Conservation (phyloP, 1,140 invertebrate species). For the Hyphantria cunea region DNA sequence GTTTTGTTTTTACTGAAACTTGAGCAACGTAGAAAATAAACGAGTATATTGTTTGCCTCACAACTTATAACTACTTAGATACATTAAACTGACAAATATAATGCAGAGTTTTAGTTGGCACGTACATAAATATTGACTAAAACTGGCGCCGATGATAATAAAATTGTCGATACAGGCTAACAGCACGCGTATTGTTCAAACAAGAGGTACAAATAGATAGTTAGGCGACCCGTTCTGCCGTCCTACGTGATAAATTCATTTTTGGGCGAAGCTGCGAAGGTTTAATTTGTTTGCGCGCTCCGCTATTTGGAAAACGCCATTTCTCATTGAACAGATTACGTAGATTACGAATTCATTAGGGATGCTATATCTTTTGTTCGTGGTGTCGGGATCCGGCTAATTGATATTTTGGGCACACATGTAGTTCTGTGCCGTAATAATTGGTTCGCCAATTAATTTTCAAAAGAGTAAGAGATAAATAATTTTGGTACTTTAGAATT, state of each 20-base stretch:
- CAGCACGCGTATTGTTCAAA: slow-evolving; percentile 44
- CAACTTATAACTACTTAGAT: background rate
- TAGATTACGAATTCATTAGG: slow-evolving; percentile 80
- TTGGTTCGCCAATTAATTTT: slow-evolving; percentile 27
- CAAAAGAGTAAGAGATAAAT: slow-evolving; percentile 6
- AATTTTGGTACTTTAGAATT: background rate
- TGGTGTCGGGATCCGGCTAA: slow-evolving; percentile 49
- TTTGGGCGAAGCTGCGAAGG: slow-evolving; percentile 57
- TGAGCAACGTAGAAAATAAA: background rate
- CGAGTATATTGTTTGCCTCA: background rate
- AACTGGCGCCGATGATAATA: slow-evolving; percentile 21
- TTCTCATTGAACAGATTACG: slow-evolving; percentile 79
- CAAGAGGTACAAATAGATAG: slow-evolving; percentile 56
- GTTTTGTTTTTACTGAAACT: no score
- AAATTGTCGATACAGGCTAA: slow-evolving; percentile 20
- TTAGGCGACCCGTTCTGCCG: slow-evolving; percentile 44
- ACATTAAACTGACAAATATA: slow-evolving; percentile 17
- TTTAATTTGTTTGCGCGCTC: slow-evolving; percentile 76
- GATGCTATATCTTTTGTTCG: slow-evolving; percentile 69
- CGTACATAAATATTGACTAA: slow-evolving; percentile 12
- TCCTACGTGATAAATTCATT: slow-evolving; percentile 75
- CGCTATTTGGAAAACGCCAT: slow-evolving; percentile 74
- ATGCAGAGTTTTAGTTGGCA: background rate
- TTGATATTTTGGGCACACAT: slow-evolving; percentile 68
- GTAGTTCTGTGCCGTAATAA: slow-evolving; percentile 45